These are phyloP conservation scores for Sporophila hypoxantha DNA, from an alignment of 2,113 vertebrate species.

Conservation along the genomic window DNA sequence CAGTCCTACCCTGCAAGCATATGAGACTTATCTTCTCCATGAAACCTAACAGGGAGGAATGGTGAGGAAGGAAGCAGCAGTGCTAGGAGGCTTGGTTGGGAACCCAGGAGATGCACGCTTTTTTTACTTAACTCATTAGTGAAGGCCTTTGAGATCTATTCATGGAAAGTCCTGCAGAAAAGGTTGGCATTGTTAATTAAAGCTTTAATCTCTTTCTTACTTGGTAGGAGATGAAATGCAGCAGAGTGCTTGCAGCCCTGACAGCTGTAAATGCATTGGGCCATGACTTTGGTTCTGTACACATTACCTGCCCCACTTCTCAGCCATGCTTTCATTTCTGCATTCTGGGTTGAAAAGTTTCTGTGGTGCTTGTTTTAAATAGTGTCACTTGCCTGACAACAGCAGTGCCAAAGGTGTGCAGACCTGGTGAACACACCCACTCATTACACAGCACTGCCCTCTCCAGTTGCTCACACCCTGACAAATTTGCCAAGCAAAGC, in stretches of 20 bases:
- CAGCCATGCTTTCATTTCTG: neutral
- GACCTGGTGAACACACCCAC: neutral
- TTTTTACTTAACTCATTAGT: neutral
- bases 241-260: neutral
- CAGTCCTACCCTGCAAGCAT: neutral
- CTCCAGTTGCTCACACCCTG: neutral
- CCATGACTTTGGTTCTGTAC: neutral
- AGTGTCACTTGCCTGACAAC: neutral
- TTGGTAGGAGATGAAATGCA: neutral
- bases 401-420: neutral
- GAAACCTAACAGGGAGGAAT: neutral
- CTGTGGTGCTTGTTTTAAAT: neutral
- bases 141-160: neutral
- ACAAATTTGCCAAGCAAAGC: neutral
- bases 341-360: neutral
- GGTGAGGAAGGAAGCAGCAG: neutral
- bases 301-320: neutral
- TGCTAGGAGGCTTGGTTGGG: neutral
- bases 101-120: neutral
- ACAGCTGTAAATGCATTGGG: neutral
- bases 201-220: neutral
- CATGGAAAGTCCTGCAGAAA: neutral
- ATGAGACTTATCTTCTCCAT: neutral
- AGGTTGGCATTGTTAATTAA: neutral
- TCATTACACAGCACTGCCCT: fast-evolving